Evolutionary conservation across 2,113 vertebrate species (phyloP).

Genomic region (Aspiorhynchus laticeps): DNA sequence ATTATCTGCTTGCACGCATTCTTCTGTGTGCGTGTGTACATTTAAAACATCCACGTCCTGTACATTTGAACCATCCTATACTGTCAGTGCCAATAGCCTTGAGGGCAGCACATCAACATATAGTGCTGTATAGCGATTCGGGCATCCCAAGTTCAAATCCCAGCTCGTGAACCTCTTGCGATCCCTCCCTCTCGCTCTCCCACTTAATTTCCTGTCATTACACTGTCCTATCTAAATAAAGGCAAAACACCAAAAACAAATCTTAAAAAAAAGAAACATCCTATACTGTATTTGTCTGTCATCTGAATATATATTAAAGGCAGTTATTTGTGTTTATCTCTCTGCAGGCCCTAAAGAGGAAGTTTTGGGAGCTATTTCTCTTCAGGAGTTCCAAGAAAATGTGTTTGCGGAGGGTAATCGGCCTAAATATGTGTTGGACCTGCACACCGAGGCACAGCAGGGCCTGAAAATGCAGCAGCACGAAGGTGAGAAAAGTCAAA

Average conservation of each 20-base stretch:
- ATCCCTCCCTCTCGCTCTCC: too few relatives aligned
- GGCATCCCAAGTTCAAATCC: too few relatives aligned
- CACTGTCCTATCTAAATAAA: too few relatives aligned
- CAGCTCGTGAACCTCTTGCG: too few relatives aligned
- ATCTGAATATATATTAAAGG: background rate
- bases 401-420: conserved; percentile 88
- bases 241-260: too few relatives aligned
- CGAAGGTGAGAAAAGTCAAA: conserved; percentile 79
- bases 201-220: too few relatives aligned
- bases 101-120: too few relatives aligned
- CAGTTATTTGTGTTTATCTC: conserved; percentile 16
- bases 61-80: background rate
- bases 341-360: conserved; percentile 69
- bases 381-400: conserved; percentile 82
- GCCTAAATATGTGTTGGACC: conserved; percentile 86
- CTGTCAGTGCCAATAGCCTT: too few relatives aligned
- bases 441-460: conserved; percentile 89
- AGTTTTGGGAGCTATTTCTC: conserved; percentile 66
- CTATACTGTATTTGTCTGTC: background rate
- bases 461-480: conserved; percentile 89
- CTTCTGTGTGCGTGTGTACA: background rate
- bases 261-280: background rate
- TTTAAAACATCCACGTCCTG: background rate
- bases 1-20: background rate
- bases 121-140: too few relatives aligned